A percentile compares a stretch with the other conserved stretches of the same genome.
These are phyloP conservation scores for Colistium nudipinnis DNA, from an alignment of 2,113 vertebrate genomes.

Conservation along the genomic window DNA sequence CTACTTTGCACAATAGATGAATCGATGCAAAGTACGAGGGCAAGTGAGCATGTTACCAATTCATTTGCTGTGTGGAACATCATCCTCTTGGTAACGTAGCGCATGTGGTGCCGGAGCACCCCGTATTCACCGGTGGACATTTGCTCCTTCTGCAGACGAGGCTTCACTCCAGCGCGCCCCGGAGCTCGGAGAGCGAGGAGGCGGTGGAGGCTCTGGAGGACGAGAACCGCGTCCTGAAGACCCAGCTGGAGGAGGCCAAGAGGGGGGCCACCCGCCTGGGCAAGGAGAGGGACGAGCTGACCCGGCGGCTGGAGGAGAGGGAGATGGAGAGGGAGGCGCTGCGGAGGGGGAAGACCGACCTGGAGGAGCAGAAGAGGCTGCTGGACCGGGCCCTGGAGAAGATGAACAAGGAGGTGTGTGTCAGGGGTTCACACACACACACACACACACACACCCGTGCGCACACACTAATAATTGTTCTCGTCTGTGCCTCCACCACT, in stretches of 20 bases:
- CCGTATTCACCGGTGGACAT: background rate
- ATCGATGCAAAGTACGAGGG: background rate
- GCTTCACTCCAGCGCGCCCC: conserved; percentile 63
- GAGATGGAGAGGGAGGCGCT: conserved; percentile 87
- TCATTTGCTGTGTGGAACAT: background rate
- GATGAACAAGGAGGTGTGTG: conserved; percentile 81
- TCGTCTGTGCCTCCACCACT: background rate
- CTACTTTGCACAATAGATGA: conserved; percentile 15
- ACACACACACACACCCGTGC: no score
- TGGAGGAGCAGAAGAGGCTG: conserved; percentile 93
- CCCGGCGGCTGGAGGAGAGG: conserved; percentile 84
- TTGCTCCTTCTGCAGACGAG: conserved; percentile 45
- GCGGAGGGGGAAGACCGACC: conserved; percentile 81
- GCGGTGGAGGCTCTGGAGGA: conserved; percentile 83
- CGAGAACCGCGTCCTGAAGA: conserved; percentile 84
- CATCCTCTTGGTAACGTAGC: no score
- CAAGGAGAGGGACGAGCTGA: conserved; percentile 87
- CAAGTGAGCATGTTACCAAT: background rate
- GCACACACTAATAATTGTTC: no score
- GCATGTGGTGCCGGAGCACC: no score
- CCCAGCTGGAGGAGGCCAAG: conserved; percentile 85
- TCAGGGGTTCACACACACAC: no score
- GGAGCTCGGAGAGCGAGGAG: conserved; percentile 51
- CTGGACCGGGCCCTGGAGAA: conserved; percentile 85
- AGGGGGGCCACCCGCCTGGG: conserved; percentile 71